Conservation (phyloP, 2,888 invertebrate species). For the Aspidiotus rigidus region DNA sequence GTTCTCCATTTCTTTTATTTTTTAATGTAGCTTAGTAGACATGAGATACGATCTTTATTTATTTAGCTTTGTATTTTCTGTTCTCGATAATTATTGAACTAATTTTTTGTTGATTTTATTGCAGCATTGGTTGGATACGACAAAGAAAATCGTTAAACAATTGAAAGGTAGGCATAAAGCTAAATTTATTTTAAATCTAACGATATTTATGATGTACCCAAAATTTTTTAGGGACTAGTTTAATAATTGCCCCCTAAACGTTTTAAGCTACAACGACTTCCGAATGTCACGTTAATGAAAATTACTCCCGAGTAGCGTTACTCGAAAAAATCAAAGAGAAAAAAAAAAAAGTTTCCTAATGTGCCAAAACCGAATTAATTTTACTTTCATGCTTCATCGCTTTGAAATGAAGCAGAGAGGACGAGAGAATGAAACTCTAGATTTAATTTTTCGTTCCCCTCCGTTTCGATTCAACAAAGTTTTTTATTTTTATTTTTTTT, state of each 20-base stretch:
- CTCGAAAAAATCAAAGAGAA: neutral
- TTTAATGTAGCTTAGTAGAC: too few relatives aligned
- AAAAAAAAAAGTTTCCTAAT: slow-evolving; percentile 16
- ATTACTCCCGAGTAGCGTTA: too few relatives aligned
- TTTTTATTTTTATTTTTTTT: slow-evolving; percentile 25
- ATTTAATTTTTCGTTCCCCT: slow-evolving; percentile 17
- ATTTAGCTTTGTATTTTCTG: too few relatives aligned
- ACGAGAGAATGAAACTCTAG: slow-evolving; percentile 16
- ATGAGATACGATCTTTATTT: too few relatives aligned
- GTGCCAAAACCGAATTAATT: slow-evolving; percentile 15
- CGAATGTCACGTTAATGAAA: too few relatives aligned
- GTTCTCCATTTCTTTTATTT: too few relatives aligned
- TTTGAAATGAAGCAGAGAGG: neutral
- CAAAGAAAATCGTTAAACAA: slow-evolving; percentile 79
- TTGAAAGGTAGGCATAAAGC: slow-evolving; percentile 53
- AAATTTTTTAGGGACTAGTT: too few relatives aligned
- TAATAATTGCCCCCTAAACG: too few relatives aligned
- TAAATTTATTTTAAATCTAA: too few relatives aligned
- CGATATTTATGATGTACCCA: too few relatives aligned
- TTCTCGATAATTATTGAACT: too few relatives aligned
- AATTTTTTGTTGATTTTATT: slow-evolving; percentile 12
- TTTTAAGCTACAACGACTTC: too few relatives aligned
- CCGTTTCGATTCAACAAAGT: slow-evolving; percentile 28
- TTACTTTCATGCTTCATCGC: slow-evolving; percentile 8
- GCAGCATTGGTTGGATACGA: slow-evolving; percentile 90